Percentiles rank a stretch among this genome's conserved stretches.
Conservation (phyloP, 1,140 invertebrate genomes). For the Neuroterus valhalla region DNA sequence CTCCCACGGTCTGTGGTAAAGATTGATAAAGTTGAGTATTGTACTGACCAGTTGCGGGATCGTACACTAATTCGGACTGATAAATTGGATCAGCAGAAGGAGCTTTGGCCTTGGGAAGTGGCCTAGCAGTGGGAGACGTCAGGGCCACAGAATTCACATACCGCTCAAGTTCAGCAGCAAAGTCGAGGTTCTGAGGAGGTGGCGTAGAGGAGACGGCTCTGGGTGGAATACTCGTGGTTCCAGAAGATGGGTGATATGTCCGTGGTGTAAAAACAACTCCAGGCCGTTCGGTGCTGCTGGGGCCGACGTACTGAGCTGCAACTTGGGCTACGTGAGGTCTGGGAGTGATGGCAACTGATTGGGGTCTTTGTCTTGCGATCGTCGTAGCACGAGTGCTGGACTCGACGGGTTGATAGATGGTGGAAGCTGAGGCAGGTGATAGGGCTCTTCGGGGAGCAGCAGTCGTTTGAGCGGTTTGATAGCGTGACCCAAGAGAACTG, state of each 20-base stretch:
- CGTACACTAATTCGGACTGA: conserved; percentile 85
- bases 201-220: conserved; percentile 63
- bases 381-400: conserved; percentile 62
- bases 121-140: conserved; percentile 65
- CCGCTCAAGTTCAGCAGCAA: conserved; percentile 84
- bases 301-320: conserved; percentile 76
- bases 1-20: conserved; percentile 83
- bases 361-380: conserved; percentile 71
- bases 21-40: conserved; percentile 86
- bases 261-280: conserved; percentile 61
- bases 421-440: conserved; percentile 56
- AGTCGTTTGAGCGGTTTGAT: conserved; percentile 65
- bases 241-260: conserved; percentile 69
- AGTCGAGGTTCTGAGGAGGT: conserved; percentile 78
- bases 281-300: conserved; percentile 76
- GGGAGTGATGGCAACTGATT: conserved; percentile 78
- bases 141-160: conserved; percentile 85
- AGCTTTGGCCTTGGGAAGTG: conserved; percentile 65
- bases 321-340: conserved; percentile 80
- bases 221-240: conserved; percentile 60
- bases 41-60: conserved; percentile 86
- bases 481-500: conserved; percentile 58
- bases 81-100: conserved; percentile 78
- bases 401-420: conserved; percentile 70
- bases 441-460: conserved; percentile 57